A percentile compares a stretch with the other conserved stretches of the same genome.
Evolutionary conservation across 2,888 invertebrate genomes (phyloP).

Genomic region (Heteromurus nitidus): DNA sequence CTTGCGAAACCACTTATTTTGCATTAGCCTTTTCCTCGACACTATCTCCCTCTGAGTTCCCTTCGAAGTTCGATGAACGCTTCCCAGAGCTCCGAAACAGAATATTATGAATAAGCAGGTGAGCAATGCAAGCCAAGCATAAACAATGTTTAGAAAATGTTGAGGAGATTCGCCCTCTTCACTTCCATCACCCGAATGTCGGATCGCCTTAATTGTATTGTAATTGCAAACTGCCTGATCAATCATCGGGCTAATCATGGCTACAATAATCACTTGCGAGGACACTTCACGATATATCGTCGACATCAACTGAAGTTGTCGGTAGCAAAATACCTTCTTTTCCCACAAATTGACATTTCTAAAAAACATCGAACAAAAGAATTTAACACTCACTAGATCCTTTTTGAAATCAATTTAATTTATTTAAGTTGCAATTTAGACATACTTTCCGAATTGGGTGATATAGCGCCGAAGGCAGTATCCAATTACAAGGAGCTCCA

Average conservation of each 20-base stretch:
- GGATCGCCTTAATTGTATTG: not conserved
- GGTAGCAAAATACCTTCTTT: not conserved
- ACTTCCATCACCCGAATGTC: no score
- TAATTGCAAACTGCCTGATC: not conserved
- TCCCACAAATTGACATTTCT: not conserved
- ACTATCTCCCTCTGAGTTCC: not conserved
- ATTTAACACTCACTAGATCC: not conserved
- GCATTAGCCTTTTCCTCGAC: not conserved
- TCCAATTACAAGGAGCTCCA: not conserved
- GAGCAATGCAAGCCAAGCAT: not conserved
- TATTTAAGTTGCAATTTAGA: not conserved
- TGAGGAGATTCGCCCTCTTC: not conserved
- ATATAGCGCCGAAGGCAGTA: not conserved
- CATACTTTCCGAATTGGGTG: not conserved
- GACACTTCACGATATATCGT: not conserved
- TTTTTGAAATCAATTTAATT: not conserved
- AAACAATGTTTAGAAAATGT: not conserved
- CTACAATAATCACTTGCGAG: not conserved
- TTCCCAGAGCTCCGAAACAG: not conserved
- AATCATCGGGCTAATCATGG: not conserved
- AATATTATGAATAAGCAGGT: not conserved
- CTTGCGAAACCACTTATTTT: not conserved
- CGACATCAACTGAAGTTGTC: not conserved
- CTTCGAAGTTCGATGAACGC: not conserved
- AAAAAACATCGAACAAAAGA: not conserved